phyloP scores from a whole-genome alignment of 2,113 vertebrate species.

The Glaucomys volans region DNA sequence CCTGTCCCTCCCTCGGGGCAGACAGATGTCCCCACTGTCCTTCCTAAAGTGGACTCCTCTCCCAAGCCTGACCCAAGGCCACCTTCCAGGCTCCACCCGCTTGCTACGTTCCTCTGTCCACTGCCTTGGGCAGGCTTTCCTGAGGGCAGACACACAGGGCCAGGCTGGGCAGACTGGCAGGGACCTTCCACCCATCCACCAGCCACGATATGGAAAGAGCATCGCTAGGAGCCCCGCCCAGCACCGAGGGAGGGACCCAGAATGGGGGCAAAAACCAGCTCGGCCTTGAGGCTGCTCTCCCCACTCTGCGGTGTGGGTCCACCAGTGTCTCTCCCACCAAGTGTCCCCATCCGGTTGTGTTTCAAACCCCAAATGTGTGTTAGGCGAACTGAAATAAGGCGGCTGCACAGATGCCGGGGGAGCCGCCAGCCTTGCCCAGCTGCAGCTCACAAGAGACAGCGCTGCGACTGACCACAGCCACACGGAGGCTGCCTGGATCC shows the following conservation, averaged over 20 bases:
- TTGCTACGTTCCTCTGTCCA: neutral
- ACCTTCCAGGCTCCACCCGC: neutral
- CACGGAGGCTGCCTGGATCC: neutral
- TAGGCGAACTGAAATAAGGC: constrained; percentile 20
- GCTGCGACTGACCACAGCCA: neutral
- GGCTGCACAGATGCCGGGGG: neutral
- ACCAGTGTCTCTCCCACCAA: neutral
- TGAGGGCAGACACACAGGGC: neutral
- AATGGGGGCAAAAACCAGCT: too few relatives aligned
- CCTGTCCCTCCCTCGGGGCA: neutral
- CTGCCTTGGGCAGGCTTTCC: neutral
- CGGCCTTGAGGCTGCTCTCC: neutral
- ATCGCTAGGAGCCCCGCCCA: neutral
- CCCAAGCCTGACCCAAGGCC: neutral
- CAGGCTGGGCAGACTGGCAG: neutral
- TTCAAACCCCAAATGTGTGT: constrained; percentile 20
- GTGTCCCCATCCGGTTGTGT: neutral
- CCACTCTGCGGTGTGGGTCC: neutral
- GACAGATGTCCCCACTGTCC: neutral
- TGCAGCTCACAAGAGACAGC: neutral
- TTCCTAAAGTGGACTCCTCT: neutral
- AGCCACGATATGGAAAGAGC: neutral
- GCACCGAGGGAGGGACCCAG: neutral
- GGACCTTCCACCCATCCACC: neutral
- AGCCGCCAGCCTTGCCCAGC: neutral